Conservation (phyloP, 2,888 invertebrate genomes). For the Sturmia bella region DNA sequence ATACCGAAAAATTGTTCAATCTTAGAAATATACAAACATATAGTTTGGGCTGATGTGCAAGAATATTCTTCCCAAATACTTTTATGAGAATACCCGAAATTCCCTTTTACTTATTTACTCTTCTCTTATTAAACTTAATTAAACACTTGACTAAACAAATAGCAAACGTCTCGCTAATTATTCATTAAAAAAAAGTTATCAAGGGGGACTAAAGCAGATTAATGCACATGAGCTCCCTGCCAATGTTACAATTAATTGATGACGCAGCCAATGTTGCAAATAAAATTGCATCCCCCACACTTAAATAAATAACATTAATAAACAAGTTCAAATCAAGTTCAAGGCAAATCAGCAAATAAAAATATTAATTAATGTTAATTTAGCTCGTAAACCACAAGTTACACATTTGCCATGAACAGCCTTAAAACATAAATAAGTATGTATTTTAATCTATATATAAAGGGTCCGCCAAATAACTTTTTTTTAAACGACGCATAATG, state of each 20-base stretch:
- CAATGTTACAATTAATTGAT: slow-evolving; percentile 47
- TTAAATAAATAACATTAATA: slow-evolving; percentile 14
- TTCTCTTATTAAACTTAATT: no score
- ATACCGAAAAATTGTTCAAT: no score
- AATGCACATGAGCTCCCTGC: slow-evolving; percentile 36
- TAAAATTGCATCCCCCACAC: slow-evolving; percentile 35
- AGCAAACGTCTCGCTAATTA: slow-evolving; percentile 1
- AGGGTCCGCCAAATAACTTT: no score
- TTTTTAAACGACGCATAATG: no score
- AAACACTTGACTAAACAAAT: not conserved
- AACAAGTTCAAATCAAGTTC: slow-evolving; percentile 58
- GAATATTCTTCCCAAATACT: no score
- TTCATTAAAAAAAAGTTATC: slow-evolving; percentile 26
- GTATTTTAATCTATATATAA: no score
- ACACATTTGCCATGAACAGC: slow-evolving; percentile 1
- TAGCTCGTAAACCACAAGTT: not conserved
- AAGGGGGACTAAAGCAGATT: slow-evolving; percentile 20
- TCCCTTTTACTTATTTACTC: no score
- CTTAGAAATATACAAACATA: no score
- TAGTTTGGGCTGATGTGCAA: no score
- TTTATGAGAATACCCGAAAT: no score
- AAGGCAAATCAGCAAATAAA: slow-evolving; percentile 48
- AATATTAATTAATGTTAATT: slow-evolving; percentile 60
- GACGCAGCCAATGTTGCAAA: slow-evolving; percentile 14
- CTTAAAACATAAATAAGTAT: not conserved